Conservation (phyloP, 2,113 vertebrate species). For the Megaleporinus macrocephalus region DNA sequence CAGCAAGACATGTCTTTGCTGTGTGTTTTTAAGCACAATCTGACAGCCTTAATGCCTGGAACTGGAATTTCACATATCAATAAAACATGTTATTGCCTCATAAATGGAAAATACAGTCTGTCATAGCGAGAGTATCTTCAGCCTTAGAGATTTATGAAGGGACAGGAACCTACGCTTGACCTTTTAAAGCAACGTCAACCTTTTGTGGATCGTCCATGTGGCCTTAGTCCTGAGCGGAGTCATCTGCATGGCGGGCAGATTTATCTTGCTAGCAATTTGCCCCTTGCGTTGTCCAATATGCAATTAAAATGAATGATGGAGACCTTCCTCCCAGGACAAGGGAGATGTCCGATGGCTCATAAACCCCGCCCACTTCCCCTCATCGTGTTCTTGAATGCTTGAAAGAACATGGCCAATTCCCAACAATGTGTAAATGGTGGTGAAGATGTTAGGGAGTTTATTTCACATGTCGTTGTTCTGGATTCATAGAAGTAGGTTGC, state of each 20-base stretch:
- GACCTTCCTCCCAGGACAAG: background rate
- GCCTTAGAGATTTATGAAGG: background rate
- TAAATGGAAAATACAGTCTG: background rate
- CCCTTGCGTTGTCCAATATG: constrained; percentile 4
- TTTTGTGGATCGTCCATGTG: background rate
- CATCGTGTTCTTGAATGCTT: constrained; percentile 2
- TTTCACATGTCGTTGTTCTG: background rate
- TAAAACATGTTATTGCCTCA: constrained; percentile 5
- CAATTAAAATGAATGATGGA: constrained; percentile 36
- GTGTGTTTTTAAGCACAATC: no score
- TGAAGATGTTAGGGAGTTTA: background rate
- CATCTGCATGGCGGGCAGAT: background rate
- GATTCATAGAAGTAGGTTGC: background rate
- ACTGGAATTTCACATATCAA: constrained; percentile 21
- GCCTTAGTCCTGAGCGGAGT: background rate
- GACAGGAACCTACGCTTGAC: background rate
- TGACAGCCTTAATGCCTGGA: constrained; percentile 25
- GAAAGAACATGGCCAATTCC: background rate
- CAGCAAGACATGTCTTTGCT: background rate
- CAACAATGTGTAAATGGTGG: constrained; percentile 4
- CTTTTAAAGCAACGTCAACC: background rate
- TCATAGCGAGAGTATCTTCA: background rate
- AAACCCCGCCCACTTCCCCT: background rate
- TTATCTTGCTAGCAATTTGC: background rate
- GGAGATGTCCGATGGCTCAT: background rate